Evolutionary conservation across 1,140 invertebrate genomes (phyloP).

Genomic region (Neodiprion fabricii): DNA sequence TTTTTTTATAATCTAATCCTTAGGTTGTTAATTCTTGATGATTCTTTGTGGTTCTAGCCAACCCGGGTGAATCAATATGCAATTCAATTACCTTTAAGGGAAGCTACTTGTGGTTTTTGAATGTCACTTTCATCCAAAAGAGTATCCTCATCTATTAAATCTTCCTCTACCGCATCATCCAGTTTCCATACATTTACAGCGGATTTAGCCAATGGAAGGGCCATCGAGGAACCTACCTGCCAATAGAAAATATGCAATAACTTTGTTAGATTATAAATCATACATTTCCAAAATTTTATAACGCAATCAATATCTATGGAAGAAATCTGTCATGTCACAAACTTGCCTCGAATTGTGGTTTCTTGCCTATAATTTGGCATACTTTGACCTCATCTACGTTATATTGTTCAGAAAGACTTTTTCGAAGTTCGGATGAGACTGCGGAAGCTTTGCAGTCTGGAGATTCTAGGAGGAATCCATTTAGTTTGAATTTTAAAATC

Average conservation of each 20-base stretch:
- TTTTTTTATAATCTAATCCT: background rate
- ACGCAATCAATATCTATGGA: background rate
- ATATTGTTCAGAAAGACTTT: slow-evolving; percentile 66
- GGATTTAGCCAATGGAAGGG: slow-evolving; percentile 57
- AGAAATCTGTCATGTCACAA: slow-evolving; percentile 6
- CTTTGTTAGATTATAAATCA: background rate
- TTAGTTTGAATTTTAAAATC: slow-evolving; percentile 66
- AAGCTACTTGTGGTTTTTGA: slow-evolving; percentile 81
- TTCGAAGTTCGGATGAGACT: slow-evolving; percentile 56
- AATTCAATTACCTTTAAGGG: slow-evolving; percentile 73
- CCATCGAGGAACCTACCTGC: slow-evolving; percentile 63
- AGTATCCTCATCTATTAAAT: slow-evolving; percentile 86
- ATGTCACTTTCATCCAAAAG: slow-evolving; percentile 90
- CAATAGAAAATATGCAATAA: slow-evolving; percentile 1
- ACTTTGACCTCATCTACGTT: slow-evolving; percentile 57
- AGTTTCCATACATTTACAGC: slow-evolving; percentile 72
- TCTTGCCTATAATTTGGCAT: slow-evolving; percentile 62
- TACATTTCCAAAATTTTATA: background rate
- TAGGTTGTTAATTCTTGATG: background rate
- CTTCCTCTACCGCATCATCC: slow-evolving; percentile 68
- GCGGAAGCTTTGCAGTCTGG: slow-evolving; percentile 34
- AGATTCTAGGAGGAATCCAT: slow-evolving; percentile 67
- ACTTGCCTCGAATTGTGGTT: slow-evolving; percentile 70
- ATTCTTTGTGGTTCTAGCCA: no score
- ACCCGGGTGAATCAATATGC: no score